phyloP scores from a whole-genome alignment of 2,888 invertebrate species.

The Dexiosoma caninum region DNA sequence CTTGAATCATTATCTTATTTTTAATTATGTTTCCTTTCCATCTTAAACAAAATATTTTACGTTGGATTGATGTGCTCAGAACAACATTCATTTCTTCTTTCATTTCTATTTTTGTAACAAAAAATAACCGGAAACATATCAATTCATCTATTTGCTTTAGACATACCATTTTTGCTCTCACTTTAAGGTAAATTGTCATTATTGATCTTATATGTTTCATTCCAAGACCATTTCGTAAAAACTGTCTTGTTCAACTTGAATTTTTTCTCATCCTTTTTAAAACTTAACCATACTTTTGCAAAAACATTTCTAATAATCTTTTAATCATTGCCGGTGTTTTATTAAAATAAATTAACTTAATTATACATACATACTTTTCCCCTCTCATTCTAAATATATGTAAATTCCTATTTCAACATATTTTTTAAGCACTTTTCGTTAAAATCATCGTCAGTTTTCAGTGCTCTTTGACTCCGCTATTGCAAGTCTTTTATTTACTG shows the following conservation, averaged over 20 bases:
- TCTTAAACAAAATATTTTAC: not conserved
- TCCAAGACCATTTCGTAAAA: conserved; percentile 10
- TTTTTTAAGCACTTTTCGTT: not conserved
- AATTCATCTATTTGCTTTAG: conserved; percentile 33
- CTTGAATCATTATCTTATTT: not conserved
- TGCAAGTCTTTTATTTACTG: conserved; percentile 7
- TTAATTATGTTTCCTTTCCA: not conserved
- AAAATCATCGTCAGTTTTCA: not conserved
- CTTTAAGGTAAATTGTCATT: conserved; percentile 45
- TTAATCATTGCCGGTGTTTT: not conserved
- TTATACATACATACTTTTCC: not conserved
- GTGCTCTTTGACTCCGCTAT: not conserved
- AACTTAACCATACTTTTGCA: not conserved
- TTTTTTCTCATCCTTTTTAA: not conserved
- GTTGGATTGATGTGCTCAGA: not conserved
- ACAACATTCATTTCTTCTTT: conserved; percentile 25
- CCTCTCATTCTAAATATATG: not conserved
- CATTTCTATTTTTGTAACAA: conserved; percentile 28
- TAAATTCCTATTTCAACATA: not conserved
- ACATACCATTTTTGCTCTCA: conserved; percentile 41
- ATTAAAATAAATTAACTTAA: no score
- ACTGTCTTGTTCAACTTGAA: not conserved
- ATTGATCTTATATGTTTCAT: conserved; percentile 11
- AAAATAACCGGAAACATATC: conserved; percentile 13
- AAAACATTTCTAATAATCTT: not conserved